Evolutionary conservation across 2,888 invertebrate genomes (phyloP).

Genomic region (Amphiduros pacificus): DNA sequence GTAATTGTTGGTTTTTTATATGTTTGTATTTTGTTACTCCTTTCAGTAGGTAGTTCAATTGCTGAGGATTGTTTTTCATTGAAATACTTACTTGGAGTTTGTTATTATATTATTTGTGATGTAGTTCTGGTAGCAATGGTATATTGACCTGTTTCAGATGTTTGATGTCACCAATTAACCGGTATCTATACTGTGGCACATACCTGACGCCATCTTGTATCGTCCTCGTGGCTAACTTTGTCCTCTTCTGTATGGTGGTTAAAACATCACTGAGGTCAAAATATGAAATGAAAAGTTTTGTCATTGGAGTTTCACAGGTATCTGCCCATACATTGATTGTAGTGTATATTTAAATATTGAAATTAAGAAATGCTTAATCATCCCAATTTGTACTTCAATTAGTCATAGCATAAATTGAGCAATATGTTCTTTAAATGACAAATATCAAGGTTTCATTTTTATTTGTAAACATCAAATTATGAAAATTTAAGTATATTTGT

Average conservation of each 20-base stretch:
- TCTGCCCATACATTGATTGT: no score
- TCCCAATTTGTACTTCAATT: neutral
- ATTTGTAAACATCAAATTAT: neutral
- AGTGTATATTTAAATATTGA: no score
- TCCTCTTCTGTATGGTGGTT: slow-evolving; percentile 12
- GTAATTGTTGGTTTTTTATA: no score
- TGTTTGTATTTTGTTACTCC: no score
- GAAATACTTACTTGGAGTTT: no score
- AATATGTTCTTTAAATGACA: no score
- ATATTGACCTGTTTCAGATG: slow-evolving; percentile 12
- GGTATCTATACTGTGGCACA: slow-evolving; percentile 16
- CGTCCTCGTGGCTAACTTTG: slow-evolving; percentile 7
- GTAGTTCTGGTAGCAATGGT: neutral
- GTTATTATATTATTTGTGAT: neutral
- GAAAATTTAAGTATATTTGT: neutral
- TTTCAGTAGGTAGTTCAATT: no score
- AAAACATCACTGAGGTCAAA: slow-evolving; percentile 12
- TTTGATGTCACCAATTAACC: slow-evolving; percentile 14
- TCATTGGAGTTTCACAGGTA: slow-evolving; percentile 10
- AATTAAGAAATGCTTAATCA: neutral
- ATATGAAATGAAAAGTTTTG: slow-evolving; percentile 2
- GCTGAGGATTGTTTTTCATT: no score
- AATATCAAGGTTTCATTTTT: neutral
- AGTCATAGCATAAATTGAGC: neutral
- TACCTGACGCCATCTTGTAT: slow-evolving; percentile 14